Base-by-base conservation (phyloP, 2,797 vertebrate species). In the Carcharodon carcharias region DNA sequence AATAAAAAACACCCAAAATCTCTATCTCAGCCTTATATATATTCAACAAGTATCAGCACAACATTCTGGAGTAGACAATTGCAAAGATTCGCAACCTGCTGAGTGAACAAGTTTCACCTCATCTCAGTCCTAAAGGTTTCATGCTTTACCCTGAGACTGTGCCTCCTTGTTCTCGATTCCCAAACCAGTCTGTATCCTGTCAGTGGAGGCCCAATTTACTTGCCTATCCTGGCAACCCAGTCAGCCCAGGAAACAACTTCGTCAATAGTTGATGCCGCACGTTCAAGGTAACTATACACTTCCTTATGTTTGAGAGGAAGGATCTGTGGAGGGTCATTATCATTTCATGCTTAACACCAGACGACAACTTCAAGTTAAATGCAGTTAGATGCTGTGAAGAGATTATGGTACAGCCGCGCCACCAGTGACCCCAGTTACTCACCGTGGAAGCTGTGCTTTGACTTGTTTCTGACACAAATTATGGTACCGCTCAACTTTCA, bases 401-500 rank as follows among this genome's bases (percentile, higher is more conserved):
- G 31, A 31, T 35, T 77, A 26, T 11, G 31, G 31, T 77, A 35
- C 71, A 4, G 35, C 31, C n/a, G 5, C 4, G 1, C 16, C 77
- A 40, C 14, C 11, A 12, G 0, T 45, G 54, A 4, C 31, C 3
- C 50, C 28, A 56, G 54, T 69, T 82, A 96, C 98, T 96, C 97
- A 99, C 99, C 99, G 98, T 85, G 99, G 99, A 96, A 99, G 98
- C 96, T 99, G 99, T 97, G 99, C 99, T 98, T 99, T 99, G 96
- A 99, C 99, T 97, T 99, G 99, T 96, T 99, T 99, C 98, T 99
- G 99, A 97, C 99, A 99, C 96, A 99, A 98, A 96, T 98, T 99
- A 97, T 99, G 99, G 97, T 99, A 99, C 89, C 99, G 98, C 97
- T 99, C 99, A 97, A 99, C 99, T 97, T 98, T 99, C 96, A 99